Base-by-base conservation (phyloP, 2,113 vertebrate genomes). In the Thunnus maccoyii region DNA sequence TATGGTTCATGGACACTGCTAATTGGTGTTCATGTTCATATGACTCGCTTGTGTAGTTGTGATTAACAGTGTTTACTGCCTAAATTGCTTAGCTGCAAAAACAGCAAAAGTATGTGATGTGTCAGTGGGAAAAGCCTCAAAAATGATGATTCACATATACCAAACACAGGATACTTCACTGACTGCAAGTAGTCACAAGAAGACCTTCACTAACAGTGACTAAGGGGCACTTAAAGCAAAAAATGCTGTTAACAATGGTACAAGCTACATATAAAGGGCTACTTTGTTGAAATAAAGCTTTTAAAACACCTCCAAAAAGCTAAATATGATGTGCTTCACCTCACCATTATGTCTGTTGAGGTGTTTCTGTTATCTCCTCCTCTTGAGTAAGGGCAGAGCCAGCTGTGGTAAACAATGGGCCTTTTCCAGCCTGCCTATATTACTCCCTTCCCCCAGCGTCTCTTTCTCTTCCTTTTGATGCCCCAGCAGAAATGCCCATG, bases 401-500 rank as follows among this genome's bases (percentile, higher is more conserved):
- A 72, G 30, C 48, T 52, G 60, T 78, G 57, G 32, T 64, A 69
- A 83, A 61, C 52, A 64, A 27, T 48, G 67, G 56, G 72, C 36
- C 72, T 75, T 84, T 72, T 83, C 62, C 67, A 73, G 60, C 41
- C 65, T 41, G 30, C 77, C 63, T 47, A 3, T 47, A 41, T 18
- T 7, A 60, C 32, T 27, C 52, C 70, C 77, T 20, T 74, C 68
- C 68, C 76, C 48, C 25, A 54, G 51, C 15, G 32, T 82, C 61
- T 74, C 76, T 77, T 51, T 78, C 62, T 65, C 63, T 65, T 84
- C 56, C 86, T 83, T 69, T 86, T 88, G 67, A 90, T 90, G 65
- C 86, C 86, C 48, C 52, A 58, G 36, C 72, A 73, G 71, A 82
- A 87, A 75, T 86, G 85, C 85, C 78, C 76, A 5, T 58, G 72